phyloP scores from a whole-genome alignment of 1,140 invertebrate species.

The Caenorhabditis inopinata region DNA sequence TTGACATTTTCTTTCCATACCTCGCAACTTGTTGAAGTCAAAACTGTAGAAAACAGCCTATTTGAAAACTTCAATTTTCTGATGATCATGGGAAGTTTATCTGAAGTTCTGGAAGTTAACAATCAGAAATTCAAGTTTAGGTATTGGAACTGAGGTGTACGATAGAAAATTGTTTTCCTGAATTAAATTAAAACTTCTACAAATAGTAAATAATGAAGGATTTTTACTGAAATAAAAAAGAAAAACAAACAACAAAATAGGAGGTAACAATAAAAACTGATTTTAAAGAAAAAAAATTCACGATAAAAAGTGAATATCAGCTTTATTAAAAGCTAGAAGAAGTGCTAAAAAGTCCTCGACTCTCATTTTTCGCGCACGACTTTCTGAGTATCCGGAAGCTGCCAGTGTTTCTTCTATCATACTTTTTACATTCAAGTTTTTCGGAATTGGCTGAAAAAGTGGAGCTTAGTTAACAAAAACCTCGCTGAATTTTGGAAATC shows the following conservation, averaged over 20 bases:
- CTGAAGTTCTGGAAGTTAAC: background rate
- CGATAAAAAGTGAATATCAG: conserved; percentile 59
- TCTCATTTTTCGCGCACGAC: conserved; percentile 88
- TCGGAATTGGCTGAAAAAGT: conserved; percentile 75
- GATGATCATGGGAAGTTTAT: background rate
- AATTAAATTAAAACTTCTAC: no score
- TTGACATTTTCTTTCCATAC: background rate
- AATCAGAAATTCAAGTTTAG: no score
- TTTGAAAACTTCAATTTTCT: background rate
- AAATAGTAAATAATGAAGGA: no score
- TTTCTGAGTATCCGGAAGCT: conserved; percentile 73
- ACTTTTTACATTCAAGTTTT: conserved; percentile 82
- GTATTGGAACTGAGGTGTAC: no score
- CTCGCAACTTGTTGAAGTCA: background rate
- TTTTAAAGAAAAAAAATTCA: conserved; percentile 41
- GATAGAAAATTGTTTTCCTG: no score
- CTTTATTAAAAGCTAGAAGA: conserved; percentile 61
- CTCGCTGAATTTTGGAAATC: conserved; percentile 60
- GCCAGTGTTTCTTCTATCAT: conserved; percentile 78
- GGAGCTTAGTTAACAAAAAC: conserved; percentile 11
- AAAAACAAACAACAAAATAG: conserved; percentile 39
- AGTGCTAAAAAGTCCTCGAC: conserved; percentile 88
- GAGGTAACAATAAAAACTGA: conserved; percentile 11
- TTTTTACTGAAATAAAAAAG: background rate
- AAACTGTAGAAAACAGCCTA: background rate